phyloP scores from a whole-genome alignment of 2,113 vertebrate species.

The Hemichromis elongatus region DNA sequence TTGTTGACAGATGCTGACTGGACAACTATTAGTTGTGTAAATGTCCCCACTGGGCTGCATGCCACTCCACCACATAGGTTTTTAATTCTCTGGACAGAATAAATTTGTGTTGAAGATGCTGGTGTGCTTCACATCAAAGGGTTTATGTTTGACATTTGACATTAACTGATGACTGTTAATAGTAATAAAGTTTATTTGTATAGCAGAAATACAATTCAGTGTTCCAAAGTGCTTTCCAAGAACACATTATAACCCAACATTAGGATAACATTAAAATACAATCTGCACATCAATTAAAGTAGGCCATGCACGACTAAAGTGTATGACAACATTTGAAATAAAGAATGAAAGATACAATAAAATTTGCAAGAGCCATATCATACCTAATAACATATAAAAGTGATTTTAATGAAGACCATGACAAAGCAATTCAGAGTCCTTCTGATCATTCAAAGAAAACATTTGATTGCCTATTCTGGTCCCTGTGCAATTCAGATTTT shows the following conservation, averaged over 20 bases:
- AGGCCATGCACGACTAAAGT: too few relatives aligned
- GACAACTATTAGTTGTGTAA: neutral
- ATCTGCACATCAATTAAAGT: neutral
- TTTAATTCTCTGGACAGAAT: neutral
- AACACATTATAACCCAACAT: neutral
- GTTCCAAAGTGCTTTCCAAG: neutral
- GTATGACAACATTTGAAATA: neutral
- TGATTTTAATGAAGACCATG: neutral
- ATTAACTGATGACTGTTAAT: neutral
- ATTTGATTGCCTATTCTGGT: neutral
- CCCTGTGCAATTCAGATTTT: neutral
- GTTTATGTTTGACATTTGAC: neutral
- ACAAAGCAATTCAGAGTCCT: neutral
- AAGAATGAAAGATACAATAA: neutral
- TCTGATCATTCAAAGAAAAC: neutral
- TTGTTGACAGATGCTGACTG: neutral
- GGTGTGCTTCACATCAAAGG: neutral
- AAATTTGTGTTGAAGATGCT: neutral
- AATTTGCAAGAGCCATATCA: neutral
- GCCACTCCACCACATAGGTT: neutral
- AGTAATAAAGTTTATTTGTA: neutral
- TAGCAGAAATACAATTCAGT: neutral
- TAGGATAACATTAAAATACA: neutral
- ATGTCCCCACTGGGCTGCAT: neutral
- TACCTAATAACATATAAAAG: rapidly evolving